A percentile compares a stretch with the other conserved stretches of the same genome.
Evolutionary conservation across 2,888 invertebrate genomes (phyloP).

Genomic region (Catocala nupta): DNA sequence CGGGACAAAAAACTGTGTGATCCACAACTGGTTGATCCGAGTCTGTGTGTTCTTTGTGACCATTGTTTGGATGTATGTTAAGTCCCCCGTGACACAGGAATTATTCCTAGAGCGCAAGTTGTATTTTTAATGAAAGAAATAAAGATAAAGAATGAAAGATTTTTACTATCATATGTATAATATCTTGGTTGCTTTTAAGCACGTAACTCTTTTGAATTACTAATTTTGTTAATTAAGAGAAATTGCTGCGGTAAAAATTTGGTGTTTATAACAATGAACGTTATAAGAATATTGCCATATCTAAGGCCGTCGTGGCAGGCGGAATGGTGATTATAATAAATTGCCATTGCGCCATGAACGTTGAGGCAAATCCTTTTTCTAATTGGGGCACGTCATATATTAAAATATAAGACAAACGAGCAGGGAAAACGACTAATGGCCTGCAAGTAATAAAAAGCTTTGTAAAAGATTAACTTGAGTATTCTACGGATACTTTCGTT

Average conservation of each 20-base stretch:
- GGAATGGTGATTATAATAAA: slow-evolving; percentile 9
- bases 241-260: slow-evolving; percentile 2
- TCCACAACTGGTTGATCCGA: too few species aligned
- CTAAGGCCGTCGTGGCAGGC: background rate
- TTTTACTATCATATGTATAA: too few species aligned
- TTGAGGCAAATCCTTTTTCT: slow-evolving; percentile 7
- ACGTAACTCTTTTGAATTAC: background rate
- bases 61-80: too few species aligned
- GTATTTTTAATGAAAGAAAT: background rate
- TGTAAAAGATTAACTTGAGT: too few species aligned
- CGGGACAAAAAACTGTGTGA: too few species aligned
- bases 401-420: background rate
- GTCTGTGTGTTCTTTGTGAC: too few species aligned
- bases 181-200: background rate
- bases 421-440: background rate
- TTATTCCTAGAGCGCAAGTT: too few species aligned
- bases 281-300: slow-evolving; percentile 10
- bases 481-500: too few species aligned
- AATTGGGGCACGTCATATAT: slow-evolving; percentile 5
- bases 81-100: too few species aligned
- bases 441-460: background rate
- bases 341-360: slow-evolving; percentile 1
- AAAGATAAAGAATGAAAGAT: background rate
- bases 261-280: slow-evolving; percentile 7
- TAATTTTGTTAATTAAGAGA: slow-evolving; percentile 4